These are phyloP conservation scores for Crotalus viridis DNA, from an alignment of 2,113 vertebrate species.

Conservation along the genomic window DNA sequence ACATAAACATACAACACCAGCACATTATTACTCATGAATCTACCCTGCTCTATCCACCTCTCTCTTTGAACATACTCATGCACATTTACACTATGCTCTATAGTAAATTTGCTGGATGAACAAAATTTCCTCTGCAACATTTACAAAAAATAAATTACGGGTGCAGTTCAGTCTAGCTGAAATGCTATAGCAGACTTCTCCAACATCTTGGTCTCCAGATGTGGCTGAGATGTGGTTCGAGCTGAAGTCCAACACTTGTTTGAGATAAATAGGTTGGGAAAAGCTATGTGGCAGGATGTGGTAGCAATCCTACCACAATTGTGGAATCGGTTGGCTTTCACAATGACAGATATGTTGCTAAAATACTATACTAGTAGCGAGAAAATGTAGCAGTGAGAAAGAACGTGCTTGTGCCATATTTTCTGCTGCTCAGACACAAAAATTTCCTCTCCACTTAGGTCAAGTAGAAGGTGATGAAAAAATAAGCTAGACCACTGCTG, in stretches of 20 bases:
- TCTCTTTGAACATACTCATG: not conserved
- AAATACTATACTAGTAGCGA: not conserved
- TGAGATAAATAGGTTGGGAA: not conserved
- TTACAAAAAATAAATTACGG: not conserved
- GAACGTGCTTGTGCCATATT: not conserved
- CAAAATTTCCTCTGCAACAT: not conserved
- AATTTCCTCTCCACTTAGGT: not conserved
- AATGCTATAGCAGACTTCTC: not conserved
- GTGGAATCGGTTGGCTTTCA: not conserved
- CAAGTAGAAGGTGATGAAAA: not conserved
- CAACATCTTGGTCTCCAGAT: not conserved
- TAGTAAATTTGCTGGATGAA: not conserved
- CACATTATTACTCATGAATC: not conserved
- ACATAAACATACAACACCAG: not conserved
- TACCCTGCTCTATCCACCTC: not conserved
- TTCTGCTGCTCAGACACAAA: not conserved
- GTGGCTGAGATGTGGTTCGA: not conserved
- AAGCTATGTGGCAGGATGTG: not conserved
- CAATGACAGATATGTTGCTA: not conserved
- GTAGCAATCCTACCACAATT: not conserved
- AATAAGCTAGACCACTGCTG: not conserved
- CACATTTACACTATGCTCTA: not conserved
- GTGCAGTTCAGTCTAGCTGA: not conserved
- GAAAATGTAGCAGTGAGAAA: not conserved
- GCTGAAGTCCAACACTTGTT: not conserved